phyloP scores from a whole-genome alignment of 2,888 invertebrate genomes.

The Chaitophorus viminalis region DNA sequence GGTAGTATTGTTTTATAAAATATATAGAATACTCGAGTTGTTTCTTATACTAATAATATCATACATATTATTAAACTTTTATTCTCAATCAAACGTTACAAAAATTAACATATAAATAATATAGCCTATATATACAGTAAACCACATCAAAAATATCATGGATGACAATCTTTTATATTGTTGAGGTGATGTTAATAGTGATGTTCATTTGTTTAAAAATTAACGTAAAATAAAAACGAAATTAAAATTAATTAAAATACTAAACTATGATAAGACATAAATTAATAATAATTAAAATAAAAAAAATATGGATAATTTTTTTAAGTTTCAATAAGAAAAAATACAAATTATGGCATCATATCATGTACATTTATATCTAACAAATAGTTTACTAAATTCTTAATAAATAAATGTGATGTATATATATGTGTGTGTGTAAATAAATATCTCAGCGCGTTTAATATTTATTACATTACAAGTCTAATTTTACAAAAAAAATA shows the following conservation, averaged over 20 bases:
- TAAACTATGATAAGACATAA: constrained; percentile 48
- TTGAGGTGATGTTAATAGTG: constrained; percentile 29
- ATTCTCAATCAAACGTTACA: constrained; percentile 59
- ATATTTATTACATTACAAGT: constrained; percentile 27
- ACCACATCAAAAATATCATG: constrained; percentile 35
- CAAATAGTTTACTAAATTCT: constrained; percentile 48
- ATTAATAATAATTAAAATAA: constrained; percentile 43
- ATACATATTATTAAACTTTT: constrained; percentile 53
- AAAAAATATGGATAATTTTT: constrained; percentile 8
- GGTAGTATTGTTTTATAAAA: neutral
- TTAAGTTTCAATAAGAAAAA: constrained; percentile 48
- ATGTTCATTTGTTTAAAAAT: constrained; percentile 31
- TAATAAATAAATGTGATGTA: constrained; percentile 48
- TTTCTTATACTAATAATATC: constrained; percentile 51
- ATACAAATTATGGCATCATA: constrained; percentile 59
- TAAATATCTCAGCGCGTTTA: constrained; percentile 10
- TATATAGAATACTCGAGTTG: neutral
- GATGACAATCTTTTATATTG: constrained; percentile 35
- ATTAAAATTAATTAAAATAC: constrained; percentile 45
- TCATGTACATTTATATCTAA: constrained; percentile 1
- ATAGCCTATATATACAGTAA: constrained; percentile 55
- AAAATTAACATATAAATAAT: constrained; percentile 61
- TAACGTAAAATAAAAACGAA: constrained; percentile 52
- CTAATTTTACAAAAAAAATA: constrained; percentile 33
- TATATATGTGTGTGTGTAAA: neutral